phyloP scores from a whole-genome alignment of 1,140 invertebrate genomes.

The Condylostylus longicornis region DNA sequence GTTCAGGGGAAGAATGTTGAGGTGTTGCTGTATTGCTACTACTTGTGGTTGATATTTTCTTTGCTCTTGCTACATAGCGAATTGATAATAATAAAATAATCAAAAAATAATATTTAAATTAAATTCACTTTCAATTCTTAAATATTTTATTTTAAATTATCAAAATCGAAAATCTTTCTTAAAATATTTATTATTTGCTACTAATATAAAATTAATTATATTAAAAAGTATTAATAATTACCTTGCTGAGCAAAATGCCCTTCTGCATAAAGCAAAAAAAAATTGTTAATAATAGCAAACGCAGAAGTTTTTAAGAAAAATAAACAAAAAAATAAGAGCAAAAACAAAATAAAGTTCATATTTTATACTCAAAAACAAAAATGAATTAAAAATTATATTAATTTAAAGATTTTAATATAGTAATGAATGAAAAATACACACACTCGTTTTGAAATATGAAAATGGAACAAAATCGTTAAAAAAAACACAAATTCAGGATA shows the following conservation, averaged over 20 bases:
- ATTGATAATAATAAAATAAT: constrained; percentile 6
- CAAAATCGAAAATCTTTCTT: neutral
- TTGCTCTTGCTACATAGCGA: constrained; percentile 49
- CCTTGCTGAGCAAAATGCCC: constrained; percentile 40
- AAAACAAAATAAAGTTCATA: too few species aligned
- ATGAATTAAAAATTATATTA: too few species aligned
- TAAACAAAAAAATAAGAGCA: too few species aligned
- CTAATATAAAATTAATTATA: neutral
- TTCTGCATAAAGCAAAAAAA: constrained; percentile 26
- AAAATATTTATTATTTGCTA: neutral
- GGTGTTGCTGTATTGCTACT: constrained; percentile 25
- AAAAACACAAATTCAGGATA: too few species aligned
- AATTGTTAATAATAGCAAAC: neutral
- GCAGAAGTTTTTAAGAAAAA: constrained; percentile 1
- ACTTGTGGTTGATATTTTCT: constrained; percentile 34
- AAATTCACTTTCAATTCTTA: neutral
- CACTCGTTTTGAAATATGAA: too few species aligned
- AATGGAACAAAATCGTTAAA: too few species aligned
- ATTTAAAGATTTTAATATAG: too few species aligned
- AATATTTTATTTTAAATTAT: neutral
- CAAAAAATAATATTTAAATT: neutral
- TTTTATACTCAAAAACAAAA: too few species aligned
- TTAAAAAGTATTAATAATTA: constrained; percentile 16
- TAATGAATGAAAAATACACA: too few species aligned
- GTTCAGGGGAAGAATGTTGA: constrained; percentile 39